These are phyloP conservation scores for Semnopithecus entellus DNA, from an alignment of 2,113 vertebrate species.

Conservation along the genomic window DNA sequence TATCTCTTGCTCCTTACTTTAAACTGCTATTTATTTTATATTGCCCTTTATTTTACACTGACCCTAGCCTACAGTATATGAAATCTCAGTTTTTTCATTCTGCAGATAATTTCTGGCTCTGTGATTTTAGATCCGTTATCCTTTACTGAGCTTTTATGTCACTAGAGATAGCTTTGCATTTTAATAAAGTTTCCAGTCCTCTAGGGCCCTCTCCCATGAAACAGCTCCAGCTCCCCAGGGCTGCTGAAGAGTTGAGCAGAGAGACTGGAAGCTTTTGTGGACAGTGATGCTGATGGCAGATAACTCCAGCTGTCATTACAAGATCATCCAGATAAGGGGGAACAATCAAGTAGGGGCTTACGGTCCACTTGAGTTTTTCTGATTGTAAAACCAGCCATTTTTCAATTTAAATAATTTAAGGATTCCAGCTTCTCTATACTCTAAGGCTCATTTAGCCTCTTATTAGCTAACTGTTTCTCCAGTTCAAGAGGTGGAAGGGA, in stretches of 20 bases:
- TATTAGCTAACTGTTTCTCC: constrained; percentile 78
- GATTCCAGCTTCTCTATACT: constrained; percentile 74
- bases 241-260: constrained; percentile 53
- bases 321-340: constrained; percentile 77
- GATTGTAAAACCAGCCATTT: constrained; percentile 81
- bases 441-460: constrained; percentile 79
- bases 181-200: constrained; percentile 74
- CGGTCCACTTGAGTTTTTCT: constrained; percentile 79
- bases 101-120: constrained; percentile 18
- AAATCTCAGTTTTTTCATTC: constrained; percentile 28
- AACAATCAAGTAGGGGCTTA: constrained; percentile 78
- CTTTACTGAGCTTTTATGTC: constrained; percentile 50
- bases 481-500: constrained; percentile 78
- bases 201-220: constrained; percentile 51
- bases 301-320: constrained; percentile 79
- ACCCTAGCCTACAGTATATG: not conserved
- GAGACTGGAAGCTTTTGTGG: constrained; percentile 66
- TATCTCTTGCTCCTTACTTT: not conserved
- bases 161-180: constrained; percentile 68
- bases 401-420: constrained; percentile 83
- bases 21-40: not conserved
- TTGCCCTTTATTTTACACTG: constrained; percentile 2
- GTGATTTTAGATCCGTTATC: constrained; percentile 1
- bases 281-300: constrained; percentile 66
- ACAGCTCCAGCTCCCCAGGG: constrained; percentile 62